Percentiles rank a stretch among this genome's conserved stretches.
phyloP scores from a whole-genome alignment of 2,888 invertebrate species.

The Liodrosophila aerea region DNA sequence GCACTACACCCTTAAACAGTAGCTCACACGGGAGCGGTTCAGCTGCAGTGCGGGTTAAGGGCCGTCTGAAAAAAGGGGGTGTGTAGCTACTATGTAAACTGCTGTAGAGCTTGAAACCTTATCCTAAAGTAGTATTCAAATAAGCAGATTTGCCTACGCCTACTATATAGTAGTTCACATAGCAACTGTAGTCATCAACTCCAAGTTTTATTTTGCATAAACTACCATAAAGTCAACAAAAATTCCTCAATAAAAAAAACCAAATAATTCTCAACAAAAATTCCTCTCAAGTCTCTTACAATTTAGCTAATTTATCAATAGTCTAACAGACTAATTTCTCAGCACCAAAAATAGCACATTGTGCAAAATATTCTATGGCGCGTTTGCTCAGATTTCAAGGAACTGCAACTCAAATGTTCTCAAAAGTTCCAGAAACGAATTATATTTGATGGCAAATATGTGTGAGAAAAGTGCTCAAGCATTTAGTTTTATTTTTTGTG shows the following conservation, averaged over 20 bases:
- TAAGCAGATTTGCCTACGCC: too few relatives aligned
- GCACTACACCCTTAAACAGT: too few relatives aligned
- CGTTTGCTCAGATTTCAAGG: slow-evolving; percentile 25
- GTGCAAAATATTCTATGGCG: neutral
- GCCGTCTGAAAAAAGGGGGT: too few relatives aligned
- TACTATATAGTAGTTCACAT: neutral
- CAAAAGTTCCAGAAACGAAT: slow-evolving; percentile 21
- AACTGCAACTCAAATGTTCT: too few relatives aligned
- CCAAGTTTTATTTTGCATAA: too few relatives aligned
- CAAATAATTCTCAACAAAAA: too few relatives aligned
- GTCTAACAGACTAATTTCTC: slow-evolving; percentile 8
- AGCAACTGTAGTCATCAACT: too few relatives aligned
- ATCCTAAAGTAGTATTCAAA: too few relatives aligned
- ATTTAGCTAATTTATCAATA: neutral
- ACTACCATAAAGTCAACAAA: too few relatives aligned
- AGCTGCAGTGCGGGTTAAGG: neutral
- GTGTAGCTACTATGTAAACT: too few relatives aligned
- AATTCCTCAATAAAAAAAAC: too few relatives aligned
- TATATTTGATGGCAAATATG: slow-evolving; percentile 10
- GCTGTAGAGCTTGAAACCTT: too few relatives aligned
- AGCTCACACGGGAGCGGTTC: slow-evolving; percentile 24
- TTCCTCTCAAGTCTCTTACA: neutral
- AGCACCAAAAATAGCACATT: slow-evolving; percentile 30
- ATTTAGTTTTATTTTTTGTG: slow-evolving; percentile 15
- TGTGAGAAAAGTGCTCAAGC: slow-evolving; percentile 43